phyloP scores from a whole-genome alignment of 2,888 invertebrate species.

The Nymphalis c-album region DNA sequence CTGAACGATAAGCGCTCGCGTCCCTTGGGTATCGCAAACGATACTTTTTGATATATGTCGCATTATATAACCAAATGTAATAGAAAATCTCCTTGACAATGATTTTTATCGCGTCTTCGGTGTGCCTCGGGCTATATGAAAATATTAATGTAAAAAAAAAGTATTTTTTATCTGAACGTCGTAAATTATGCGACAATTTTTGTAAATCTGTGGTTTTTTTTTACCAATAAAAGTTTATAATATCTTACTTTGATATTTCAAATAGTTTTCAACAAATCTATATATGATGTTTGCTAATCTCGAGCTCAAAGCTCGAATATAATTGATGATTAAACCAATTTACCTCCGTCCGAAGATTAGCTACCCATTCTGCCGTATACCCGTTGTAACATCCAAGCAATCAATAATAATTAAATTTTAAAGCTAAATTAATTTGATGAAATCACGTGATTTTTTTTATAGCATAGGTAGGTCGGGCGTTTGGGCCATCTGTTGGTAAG shows the following conservation, averaged over 20 bases:
- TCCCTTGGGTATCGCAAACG: background rate
- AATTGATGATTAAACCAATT: too few relatives aligned
- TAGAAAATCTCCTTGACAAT: slow-evolving; percentile 23
- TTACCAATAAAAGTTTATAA: background rate
- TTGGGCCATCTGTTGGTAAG: too few relatives aligned
- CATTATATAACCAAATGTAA: slow-evolving; percentile 6
- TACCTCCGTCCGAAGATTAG: too few relatives aligned
- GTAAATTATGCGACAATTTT: slow-evolving; percentile 24
- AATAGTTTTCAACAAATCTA: background rate
- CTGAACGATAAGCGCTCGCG: background rate
- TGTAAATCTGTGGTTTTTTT: slow-evolving; percentile 8
- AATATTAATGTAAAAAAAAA: slow-evolving; percentile 30
- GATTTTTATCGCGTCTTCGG: slow-evolving; percentile 26
- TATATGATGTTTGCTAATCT: too few relatives aligned
- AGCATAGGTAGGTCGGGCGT: too few relatives aligned
- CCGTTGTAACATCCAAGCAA: too few relatives aligned
- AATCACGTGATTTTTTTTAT: too few relatives aligned
- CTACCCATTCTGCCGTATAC: too few relatives aligned
- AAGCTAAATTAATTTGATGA: too few relatives aligned
- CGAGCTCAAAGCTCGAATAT: too few relatives aligned
- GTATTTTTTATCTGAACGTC: slow-evolving; percentile 11
- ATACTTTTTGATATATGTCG: background rate
- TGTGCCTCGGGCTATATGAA: slow-evolving; percentile 29
- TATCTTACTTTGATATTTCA: background rate
- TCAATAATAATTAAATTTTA: too few relatives aligned